Percentiles rank a stretch among this genome's conserved stretches.
phyloP scores from a whole-genome alignment of 1,140 invertebrate genomes.

The Drosophila kohkoa region DNA sequence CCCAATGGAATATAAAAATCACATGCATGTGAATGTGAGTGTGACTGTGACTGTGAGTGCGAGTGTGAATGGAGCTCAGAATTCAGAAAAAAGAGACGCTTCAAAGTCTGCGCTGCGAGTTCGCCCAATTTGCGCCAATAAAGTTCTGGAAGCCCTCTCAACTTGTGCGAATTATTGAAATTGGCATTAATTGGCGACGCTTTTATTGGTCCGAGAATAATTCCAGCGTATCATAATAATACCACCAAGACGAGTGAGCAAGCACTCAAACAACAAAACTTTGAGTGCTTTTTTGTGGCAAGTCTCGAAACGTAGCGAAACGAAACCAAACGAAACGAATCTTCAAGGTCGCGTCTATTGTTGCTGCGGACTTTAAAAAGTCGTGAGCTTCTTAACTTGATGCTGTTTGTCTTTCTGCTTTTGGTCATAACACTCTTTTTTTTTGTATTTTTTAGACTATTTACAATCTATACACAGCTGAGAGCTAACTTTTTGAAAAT shows the following conservation, averaged over 20 bases:
- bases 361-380: conserved; percentile 45
- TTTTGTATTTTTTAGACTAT: conserved; percentile 33
- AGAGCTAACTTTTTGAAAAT: conserved; percentile 39
- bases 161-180: conserved; percentile 75
- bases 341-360: conserved; percentile 74
- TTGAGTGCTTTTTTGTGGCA: conserved; percentile 21
- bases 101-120: background rate
- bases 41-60: background rate
- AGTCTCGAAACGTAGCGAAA: conserved; percentile 47
- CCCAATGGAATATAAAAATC: conserved; percentile 52
- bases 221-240: conserved; percentile 5
- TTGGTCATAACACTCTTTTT: conserved; percentile 52
- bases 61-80: conserved; percentile 44
- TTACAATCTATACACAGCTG: conserved; percentile 21
- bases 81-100: conserved; percentile 1
- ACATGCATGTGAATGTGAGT: conserved; percentile 35
- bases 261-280: conserved; percentile 15
- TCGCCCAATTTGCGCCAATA: conserved; percentile 76
- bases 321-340: conserved; percentile 49
- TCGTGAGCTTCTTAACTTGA: conserved; percentile 70
- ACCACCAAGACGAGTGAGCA: conserved; percentile 3
- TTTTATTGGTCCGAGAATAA: conserved; percentile 66
- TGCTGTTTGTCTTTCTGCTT: conserved; percentile 51
- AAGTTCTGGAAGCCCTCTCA: conserved; percentile 56
- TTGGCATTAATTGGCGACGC: conserved; percentile 79